Conservation (phyloP, 2,113 vertebrate genomes). For the Setophaga kirtlandii region DNA sequence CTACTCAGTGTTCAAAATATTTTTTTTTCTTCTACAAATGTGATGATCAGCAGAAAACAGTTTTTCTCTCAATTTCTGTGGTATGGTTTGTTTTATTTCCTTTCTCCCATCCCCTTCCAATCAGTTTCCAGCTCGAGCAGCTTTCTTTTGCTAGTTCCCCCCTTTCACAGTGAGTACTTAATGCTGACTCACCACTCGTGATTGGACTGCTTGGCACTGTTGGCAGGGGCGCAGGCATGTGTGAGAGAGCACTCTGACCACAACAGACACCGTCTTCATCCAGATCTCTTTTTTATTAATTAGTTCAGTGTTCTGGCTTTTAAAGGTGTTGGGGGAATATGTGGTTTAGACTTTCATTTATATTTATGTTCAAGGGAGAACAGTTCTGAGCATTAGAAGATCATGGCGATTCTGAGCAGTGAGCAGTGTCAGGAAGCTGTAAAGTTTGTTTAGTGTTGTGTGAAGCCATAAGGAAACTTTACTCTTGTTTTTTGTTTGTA, state of each 20-base stretch:
- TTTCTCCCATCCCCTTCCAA: neutral
- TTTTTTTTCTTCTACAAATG: neutral
- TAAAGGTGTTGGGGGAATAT: neutral
- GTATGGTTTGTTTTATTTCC: neutral
- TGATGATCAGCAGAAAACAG: neutral
- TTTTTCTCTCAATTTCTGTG: neutral
- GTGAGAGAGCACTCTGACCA: neutral
- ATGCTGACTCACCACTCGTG: neutral
- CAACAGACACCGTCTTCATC: neutral
- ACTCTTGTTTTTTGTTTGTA: neutral
- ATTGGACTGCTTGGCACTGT: neutral
- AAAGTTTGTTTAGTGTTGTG: neutral
- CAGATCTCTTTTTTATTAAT: neutral
- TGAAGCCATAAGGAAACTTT: neutral
- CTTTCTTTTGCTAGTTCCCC: neutral
- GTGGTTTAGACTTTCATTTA: neutral
- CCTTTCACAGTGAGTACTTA: neutral
- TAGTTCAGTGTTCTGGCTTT: neutral
- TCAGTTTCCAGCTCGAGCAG: neutral
- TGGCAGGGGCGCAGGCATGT: fast-evolving
- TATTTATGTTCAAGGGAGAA: neutral
- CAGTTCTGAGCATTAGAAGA: neutral
- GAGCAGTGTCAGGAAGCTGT: neutral
- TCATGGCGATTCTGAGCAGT: neutral
- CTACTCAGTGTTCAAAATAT: neutral